Conservation (phyloP, 2,888 invertebrate genomes). For the Gymnosoma rotundatum region DNA sequence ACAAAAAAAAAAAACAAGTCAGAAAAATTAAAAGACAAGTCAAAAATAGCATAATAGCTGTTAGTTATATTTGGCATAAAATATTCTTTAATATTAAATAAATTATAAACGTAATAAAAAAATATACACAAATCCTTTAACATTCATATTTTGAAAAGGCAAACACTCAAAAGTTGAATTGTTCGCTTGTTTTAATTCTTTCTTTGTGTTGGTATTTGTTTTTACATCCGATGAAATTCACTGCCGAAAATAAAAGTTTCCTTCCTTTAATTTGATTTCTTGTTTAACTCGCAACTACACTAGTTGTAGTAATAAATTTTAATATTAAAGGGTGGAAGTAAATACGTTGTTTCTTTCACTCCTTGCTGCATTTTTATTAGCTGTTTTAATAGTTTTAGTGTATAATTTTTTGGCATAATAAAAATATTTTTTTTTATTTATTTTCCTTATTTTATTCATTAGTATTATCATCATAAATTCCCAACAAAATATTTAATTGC, state of each 20-base stretch:
- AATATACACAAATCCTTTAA: too few species aligned
- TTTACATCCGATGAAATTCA: conserved; percentile 46
- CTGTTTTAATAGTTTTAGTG: conserved; percentile 39
- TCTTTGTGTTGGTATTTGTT: conserved; percentile 18
- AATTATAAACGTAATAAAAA: too few species aligned
- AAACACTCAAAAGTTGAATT: not conserved
- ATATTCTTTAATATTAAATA: too few species aligned
- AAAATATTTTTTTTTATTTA: conserved; percentile 11
- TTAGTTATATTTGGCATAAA: too few species aligned
- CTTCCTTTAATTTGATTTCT: conserved; percentile 53
- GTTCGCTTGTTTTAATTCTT: conserved; percentile 12
- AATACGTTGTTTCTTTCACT: conserved; percentile 33
- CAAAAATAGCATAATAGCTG: too few species aligned
- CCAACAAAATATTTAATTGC: conserved; percentile 49
- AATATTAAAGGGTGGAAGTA: conserved; percentile 20
- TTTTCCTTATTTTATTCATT: conserved; percentile 28
- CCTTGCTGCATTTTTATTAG: conserved; percentile 54
- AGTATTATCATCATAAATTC: conserved; percentile 55
- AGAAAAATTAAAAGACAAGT: too few species aligned
- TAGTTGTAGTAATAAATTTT: not conserved
- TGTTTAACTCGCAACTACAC: conserved; percentile 6
- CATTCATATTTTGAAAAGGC: too few species aligned
- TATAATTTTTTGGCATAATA: conserved; percentile 43
- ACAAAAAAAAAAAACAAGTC: too few species aligned
- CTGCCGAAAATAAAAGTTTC: conserved; percentile 52